Evolutionary conservation across 2,888 invertebrate genomes (phyloP).

Genomic region (Gordius sp.): DNA sequence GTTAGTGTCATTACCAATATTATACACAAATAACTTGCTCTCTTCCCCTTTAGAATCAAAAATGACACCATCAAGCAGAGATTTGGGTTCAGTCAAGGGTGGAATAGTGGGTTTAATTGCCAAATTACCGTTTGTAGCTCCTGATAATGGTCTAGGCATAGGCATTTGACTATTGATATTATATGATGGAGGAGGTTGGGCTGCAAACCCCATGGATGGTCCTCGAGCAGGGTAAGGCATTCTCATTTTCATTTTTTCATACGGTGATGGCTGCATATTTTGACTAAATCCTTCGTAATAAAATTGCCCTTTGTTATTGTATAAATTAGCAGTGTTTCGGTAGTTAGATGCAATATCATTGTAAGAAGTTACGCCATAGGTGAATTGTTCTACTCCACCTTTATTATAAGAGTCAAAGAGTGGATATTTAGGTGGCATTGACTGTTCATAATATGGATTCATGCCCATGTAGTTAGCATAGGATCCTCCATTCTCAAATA

Average conservation of each 20-base stretch:
- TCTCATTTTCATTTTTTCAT: neutral
- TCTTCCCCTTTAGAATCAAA: neutral
- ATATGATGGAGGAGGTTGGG: neutral
- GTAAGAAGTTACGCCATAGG: neutral
- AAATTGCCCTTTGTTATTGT: neutral
- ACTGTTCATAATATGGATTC: no score
- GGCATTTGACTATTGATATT: neutral
- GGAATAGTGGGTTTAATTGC: neutral
- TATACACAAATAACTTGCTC: neutral
- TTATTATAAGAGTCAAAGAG: no score
- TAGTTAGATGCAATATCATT: neutral
- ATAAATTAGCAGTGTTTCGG: neutral
- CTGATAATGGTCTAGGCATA: no score
- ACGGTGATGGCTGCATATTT: neutral
- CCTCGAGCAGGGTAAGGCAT: neutral
- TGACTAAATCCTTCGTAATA: no score
- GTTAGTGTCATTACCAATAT: constrained; percentile 1
- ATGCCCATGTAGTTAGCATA: no score
- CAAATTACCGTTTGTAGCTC: neutral
- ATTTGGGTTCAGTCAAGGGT: neutral
- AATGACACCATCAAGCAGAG: neutral
- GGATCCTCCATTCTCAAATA: no score
- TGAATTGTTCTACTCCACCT: neutral
- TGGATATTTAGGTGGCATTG: no score
- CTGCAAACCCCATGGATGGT: neutral